Percentiles rank a stretch among this genome's conserved stretches.
Conservation (phyloP, 2,113 vertebrate species). For the Dromiciops gliroides region DNA sequence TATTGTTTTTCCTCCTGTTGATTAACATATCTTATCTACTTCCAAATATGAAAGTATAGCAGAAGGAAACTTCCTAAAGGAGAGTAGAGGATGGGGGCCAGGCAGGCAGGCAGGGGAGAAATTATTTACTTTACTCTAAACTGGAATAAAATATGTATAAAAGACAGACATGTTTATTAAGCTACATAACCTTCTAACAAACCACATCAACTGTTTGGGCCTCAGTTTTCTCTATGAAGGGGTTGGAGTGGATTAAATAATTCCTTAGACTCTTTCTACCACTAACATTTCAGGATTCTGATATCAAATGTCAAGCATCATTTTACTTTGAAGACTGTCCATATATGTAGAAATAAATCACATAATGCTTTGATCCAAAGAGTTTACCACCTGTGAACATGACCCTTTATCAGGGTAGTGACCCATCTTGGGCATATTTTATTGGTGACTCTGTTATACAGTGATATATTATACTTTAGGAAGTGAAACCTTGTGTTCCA, state of each 20-base stretch:
- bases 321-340: no score
- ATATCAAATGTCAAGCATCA: no score
- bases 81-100: not conserved
- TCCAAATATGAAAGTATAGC: not conserved
- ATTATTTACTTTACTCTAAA: not conserved
- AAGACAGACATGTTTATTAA: not conserved
- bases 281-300: no score
- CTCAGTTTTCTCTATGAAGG: not conserved
- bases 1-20: not conserved
- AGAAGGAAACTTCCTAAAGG: not conserved
- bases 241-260: no score
- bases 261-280: no score
- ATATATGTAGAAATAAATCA: no score
- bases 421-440: not conserved
- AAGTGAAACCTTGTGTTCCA: not conserved
- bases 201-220: not conserved
- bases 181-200: not conserved
- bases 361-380: not conserved
- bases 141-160: not conserved
- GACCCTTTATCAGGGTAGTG: not conserved
- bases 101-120: not conserved
- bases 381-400: not conserved
- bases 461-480: not conserved
- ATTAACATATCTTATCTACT: not conserved
- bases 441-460: not conserved